Conservation (phyloP, 2,113 vertebrate species). For the Hepsetus odoe region DNA sequence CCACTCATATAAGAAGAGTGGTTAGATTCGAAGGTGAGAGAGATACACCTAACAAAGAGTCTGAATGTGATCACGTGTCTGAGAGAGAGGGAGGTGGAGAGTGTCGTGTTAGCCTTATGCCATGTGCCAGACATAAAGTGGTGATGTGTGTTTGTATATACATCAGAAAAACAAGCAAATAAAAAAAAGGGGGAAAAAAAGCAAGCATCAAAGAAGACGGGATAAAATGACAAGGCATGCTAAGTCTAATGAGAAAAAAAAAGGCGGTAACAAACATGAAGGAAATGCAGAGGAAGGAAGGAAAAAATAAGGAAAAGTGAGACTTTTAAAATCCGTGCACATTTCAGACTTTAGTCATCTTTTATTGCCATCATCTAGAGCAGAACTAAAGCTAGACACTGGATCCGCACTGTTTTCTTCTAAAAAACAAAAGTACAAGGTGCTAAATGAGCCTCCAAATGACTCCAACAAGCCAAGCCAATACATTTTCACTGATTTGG, state of each 20-base stretch:
- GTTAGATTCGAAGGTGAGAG: background rate
- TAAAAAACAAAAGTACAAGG: conserved; percentile 21
- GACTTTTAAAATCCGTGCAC: background rate
- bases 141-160: background rate
- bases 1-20: background rate
- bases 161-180: background rate
- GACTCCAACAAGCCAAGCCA: conserved; percentile 7
- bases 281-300: background rate
- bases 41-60: background rate
- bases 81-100: background rate
- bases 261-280: background rate
- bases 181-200: background rate
- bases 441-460: conserved; percentile 36
- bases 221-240: conserved; percentile 15
- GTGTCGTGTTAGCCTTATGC: background rate
- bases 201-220: background rate
- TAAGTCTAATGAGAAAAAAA: conserved; percentile 39
- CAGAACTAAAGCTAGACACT: conserved; percentile 30
- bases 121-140: background rate
- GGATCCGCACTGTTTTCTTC: conserved; percentile 7
- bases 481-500: background rate
- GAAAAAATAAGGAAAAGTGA: background rate
- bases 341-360: conserved; percentile 23
- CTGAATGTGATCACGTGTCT: background rate
- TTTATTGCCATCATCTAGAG: conserved; percentile 14